A percentile compares a stretch with the other conserved stretches of the same genome.
These are phyloP conservation scores for Cepaea nemoralis DNA, from an alignment of 1,140 invertebrate genomes.

Conservation along the genomic window DNA sequence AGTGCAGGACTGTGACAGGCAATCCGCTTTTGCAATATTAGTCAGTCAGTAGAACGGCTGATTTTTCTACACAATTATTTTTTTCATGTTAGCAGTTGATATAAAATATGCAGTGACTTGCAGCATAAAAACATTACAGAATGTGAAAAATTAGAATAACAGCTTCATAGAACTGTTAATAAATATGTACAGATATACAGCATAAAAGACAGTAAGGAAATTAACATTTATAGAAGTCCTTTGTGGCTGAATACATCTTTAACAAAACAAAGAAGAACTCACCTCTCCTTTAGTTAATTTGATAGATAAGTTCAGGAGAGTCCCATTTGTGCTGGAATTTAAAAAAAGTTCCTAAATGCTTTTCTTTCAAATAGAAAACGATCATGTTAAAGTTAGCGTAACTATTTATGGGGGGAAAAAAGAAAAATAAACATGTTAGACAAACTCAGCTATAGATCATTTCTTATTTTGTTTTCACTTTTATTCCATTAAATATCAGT, in stretches of 20 bases:
- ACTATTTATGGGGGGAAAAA: neutral
- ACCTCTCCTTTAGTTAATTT: slow-evolving; percentile 66
- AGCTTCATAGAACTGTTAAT: too few species aligned
- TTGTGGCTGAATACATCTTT: neutral
- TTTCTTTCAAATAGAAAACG: neutral
- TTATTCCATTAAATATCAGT: too few species aligned
- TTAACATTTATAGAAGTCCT: neutral
- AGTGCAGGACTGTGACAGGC: too few species aligned
- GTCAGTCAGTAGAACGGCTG: too few species aligned
- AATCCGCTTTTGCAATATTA: too few species aligned
- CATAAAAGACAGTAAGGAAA: too few species aligned
- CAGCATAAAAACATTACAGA: neutral
- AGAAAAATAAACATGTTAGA: neutral
- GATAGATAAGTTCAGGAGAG: slow-evolving; percentile 59
- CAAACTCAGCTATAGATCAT: neutral
- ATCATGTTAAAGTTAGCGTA: neutral
- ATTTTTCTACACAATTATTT: too few species aligned
- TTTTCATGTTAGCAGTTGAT: too few species aligned
- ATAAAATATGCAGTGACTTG: neutral
- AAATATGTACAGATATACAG: too few species aligned
- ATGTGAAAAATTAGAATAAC: neutral
- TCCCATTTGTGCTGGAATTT: slow-evolving; percentile 68
- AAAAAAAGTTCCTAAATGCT: neutral
- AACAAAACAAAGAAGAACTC: slow-evolving; percentile 16
- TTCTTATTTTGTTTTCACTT: too few species aligned